Conservation (phyloP, 2,113 vertebrate genomes). For the Panthera tigris region DNA sequence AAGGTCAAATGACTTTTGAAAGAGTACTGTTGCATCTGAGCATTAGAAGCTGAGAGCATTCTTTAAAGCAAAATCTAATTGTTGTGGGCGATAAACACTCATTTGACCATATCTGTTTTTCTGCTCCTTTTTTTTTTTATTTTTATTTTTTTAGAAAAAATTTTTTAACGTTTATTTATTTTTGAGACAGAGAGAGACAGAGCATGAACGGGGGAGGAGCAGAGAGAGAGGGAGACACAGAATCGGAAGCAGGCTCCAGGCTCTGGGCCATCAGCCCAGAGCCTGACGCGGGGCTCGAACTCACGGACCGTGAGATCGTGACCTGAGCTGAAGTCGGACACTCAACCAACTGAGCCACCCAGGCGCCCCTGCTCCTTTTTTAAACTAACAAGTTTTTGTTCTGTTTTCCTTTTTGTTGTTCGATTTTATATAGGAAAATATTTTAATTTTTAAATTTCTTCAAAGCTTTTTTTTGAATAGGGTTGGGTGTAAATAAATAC, state of each 20-base stretch:
- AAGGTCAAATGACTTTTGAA: background rate
- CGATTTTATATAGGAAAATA: constrained; percentile 32
- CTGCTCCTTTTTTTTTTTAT: background rate
- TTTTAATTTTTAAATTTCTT: constrained; percentile 59
- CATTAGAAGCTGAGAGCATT: background rate
- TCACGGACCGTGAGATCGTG: too few species aligned
- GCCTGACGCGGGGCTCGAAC: too few species aligned
- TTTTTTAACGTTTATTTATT: too few species aligned
- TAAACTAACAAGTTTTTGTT: constrained; percentile 22
- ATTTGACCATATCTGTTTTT: background rate
- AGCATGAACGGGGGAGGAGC: too few species aligned
- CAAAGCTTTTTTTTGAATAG: constrained; percentile 56
- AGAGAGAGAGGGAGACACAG: too few species aligned
- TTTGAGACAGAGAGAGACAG: too few species aligned
- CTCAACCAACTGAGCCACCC: too few species aligned
- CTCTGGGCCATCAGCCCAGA: too few species aligned
- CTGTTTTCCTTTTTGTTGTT: constrained; percentile 34
- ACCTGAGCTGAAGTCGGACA: too few species aligned
- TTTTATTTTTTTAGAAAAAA: too few species aligned
- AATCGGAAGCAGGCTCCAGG: too few species aligned
- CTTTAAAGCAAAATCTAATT: background rate
- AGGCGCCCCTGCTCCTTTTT: background rate
- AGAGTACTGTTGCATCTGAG: background rate
- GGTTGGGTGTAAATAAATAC: constrained; percentile 58
- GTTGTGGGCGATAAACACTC: background rate